phyloP scores from a whole-genome alignment of 2,797 vertebrate species.

The Alauda arvensis region DNA sequence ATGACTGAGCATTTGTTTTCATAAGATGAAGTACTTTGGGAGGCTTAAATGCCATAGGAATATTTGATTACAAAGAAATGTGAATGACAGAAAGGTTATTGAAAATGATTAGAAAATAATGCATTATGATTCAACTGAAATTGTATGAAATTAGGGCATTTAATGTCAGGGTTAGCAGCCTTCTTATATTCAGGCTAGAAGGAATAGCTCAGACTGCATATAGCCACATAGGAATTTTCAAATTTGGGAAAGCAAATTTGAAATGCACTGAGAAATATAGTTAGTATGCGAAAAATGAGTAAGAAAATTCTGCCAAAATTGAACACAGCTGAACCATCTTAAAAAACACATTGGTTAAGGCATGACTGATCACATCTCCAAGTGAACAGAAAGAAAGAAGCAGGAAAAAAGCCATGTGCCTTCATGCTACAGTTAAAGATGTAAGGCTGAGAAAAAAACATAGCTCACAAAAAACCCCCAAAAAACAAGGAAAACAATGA shows the following conservation, averaged over 20 bases:
- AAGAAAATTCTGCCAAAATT: background rate
- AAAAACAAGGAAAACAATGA: background rate
- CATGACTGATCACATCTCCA: slow-evolving; percentile 21
- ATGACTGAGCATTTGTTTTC: background rate
- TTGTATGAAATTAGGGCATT: background rate
- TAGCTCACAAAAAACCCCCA: background rate
- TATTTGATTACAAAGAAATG: background rate
- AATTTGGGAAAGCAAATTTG: background rate
- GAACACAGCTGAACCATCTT: background rate
- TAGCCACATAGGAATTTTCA: background rate
- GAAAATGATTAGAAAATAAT: background rate
- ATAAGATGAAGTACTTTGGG: background rate
- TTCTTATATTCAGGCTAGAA: background rate
- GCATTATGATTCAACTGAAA: background rate
- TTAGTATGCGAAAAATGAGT: background rate
- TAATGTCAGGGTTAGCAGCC: background rate
- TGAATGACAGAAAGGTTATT: background rate
- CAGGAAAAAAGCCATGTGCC: background rate
- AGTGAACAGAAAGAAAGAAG: slow-evolving; percentile 24
- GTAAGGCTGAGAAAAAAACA: background rate
- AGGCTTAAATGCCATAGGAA: background rate
- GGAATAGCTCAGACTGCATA: background rate
- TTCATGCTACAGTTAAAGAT: slow-evolving; percentile 3
- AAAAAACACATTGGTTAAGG: slow-evolving; percentile 7
- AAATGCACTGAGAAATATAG: background rate